phyloP scores from a whole-genome alignment of 2,797 vertebrate species.

The Sylvia borin region DNA sequence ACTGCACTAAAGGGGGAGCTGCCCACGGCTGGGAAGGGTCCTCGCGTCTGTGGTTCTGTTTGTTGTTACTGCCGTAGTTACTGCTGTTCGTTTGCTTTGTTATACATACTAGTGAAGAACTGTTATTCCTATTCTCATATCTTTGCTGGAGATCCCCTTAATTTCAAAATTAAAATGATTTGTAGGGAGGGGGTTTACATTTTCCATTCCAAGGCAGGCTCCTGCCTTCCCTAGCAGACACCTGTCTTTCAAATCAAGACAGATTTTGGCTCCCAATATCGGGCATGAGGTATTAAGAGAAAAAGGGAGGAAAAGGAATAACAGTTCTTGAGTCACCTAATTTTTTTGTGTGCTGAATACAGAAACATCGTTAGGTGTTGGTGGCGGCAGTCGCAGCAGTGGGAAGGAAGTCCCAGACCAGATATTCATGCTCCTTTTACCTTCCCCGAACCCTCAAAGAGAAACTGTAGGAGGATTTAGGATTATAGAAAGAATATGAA shows the following conservation, averaged over 20 bases:
- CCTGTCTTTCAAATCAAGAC: neutral
- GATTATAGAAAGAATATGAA: neutral
- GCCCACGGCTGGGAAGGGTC: neutral
- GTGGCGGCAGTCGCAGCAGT: neutral
- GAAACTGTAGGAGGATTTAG: neutral
- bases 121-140: neutral
- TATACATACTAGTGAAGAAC: neutral
- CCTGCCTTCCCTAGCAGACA: neutral
- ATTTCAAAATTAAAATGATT: neutral
- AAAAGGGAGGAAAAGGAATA: neutral
- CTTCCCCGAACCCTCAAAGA: neutral
- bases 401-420: neutral
- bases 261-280: neutral
- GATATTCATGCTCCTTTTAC: neutral
- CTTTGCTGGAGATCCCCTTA: no score
- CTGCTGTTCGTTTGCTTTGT: neutral
- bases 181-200: no score
- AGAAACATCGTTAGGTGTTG: neutral
- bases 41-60: neutral
- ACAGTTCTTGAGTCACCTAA: neutral
- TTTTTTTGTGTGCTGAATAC: neutral
- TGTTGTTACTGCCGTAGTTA: neutral
- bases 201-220: neutral
- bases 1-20: rapidly evolving
- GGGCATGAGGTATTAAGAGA: neutral